These are phyloP conservation scores for Lymantria dispar DNA, from an alignment of 2,888 invertebrate genomes.

Conservation along the genomic window DNA sequence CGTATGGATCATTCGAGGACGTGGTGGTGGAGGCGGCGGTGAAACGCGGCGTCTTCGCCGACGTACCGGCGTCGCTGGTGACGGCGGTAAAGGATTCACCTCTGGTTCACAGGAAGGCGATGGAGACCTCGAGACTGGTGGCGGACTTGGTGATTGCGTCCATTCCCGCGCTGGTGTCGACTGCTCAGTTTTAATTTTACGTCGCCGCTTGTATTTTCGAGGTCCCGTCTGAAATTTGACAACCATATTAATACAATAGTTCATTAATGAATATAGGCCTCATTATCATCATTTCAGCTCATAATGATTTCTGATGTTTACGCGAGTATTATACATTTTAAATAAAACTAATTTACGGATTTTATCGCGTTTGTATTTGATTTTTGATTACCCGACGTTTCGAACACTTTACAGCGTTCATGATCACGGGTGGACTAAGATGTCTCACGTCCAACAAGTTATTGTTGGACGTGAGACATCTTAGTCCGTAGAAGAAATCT, in stretches of 20 bases:
- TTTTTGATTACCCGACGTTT: no score
- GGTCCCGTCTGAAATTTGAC: slow-evolving; percentile 82
- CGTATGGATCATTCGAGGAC: slow-evolving; percentile 91
- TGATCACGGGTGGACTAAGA: no score
- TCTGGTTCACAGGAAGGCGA: slow-evolving; percentile 35
- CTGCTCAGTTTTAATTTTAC: slow-evolving; percentile 84
- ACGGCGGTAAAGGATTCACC: slow-evolving; percentile 32
- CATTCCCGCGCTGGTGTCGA: slow-evolving; percentile 42
- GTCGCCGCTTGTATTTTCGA: slow-evolving; percentile 90
- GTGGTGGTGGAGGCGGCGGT: slow-evolving; percentile 60
- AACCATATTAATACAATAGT: neutral
- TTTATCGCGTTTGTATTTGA: no score
- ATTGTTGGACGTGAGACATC: no score
- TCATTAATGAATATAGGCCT: no score
- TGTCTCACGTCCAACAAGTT: no score
- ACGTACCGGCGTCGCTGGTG: slow-evolving; percentile 30
- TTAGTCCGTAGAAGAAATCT: no score
- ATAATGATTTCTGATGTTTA: no score
- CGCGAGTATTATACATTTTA: no score
- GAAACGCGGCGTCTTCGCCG: slow-evolving; percentile 60
- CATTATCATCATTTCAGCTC: no score
- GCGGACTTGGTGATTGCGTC: slow-evolving; percentile 31
- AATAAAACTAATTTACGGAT: no score
- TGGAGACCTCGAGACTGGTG: slow-evolving; percentile 37
- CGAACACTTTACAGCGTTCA: no score